Base-by-base conservation (phyloP, 2,888 invertebrate genomes). In the Hirtodrosophila duncani region DNA sequence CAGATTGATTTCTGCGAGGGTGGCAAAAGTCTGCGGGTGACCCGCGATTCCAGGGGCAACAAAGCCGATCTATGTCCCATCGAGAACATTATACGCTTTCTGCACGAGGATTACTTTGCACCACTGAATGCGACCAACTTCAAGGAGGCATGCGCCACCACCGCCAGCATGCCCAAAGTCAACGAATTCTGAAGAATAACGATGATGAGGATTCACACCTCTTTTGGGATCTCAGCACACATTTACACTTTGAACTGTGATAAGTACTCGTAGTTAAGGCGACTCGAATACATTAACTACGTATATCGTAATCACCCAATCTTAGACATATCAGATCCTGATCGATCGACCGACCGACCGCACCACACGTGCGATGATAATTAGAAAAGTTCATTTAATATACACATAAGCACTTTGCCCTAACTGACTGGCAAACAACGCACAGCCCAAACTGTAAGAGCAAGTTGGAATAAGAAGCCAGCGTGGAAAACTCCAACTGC, bases 61-160 rank as follows among this genome's bases (percentile, higher is more conserved):
- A 87, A 85, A 51, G 87, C 91, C 33, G 91, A 91, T 81, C 85
- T 94, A 1, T 97, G 96, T 86, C 93, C 94, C 2, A 93, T 97
- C 63, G 95, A 96, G 84, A 92, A 92, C 81, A 95, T 97, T 56
- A 92, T 95, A 6, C 88, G 96, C 58, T 96, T 95, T 85, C 90
- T 96, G 58, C 94, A 95, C 70, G 94, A 94, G 67, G 94, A 95
- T 86, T 96, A 95, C 84, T 95, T 97, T 81, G 88, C 90, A 8
- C 89, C 90, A 41, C 91, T 96, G 71, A 96, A 96, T 84, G 92
- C 92, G n/a, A 94, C 93, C 8, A 96, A 96, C 86, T 95, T 92
- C 82, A 95, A 95, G 85, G 95, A 95, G 79, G 95, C 94, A 0
- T 95, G 95, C 61, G 87, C 89, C 1, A 85, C 87, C 3, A 24